phyloP scores from a whole-genome alignment of 2,797 vertebrate species.

The Galaxias olidus region DNA sequence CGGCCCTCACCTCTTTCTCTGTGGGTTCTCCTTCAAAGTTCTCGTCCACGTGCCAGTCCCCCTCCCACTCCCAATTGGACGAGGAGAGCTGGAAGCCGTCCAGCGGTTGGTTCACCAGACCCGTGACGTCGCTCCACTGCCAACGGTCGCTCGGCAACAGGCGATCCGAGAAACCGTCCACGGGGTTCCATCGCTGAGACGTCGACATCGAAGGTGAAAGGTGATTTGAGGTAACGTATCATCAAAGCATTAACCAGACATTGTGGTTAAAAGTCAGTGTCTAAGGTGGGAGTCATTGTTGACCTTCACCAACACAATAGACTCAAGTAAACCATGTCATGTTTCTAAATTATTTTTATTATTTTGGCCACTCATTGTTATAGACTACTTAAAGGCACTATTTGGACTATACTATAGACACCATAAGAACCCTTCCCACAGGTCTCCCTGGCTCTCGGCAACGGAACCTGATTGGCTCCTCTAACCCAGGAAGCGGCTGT shows the following conservation, averaged over 20 bases:
- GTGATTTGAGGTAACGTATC: too few species aligned
- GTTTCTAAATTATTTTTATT: too few species aligned
- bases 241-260: conserved; percentile 7
- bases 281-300: too few species aligned
- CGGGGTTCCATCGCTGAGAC: conserved; percentile 93
- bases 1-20: conserved; percentile 91
- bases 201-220: background rate
- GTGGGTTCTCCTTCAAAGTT: conserved; percentile 95
- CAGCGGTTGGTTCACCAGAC: conserved; percentile 85
- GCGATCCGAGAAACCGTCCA: conserved; percentile 92
- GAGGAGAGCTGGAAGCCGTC: conserved; percentile 85
- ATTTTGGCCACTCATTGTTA: too few species aligned
- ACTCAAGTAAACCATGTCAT: too few species aligned
- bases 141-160: conserved; percentile 96
- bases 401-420: too few species aligned
- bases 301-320: too few species aligned
- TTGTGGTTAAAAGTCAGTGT: too few species aligned
- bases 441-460: background rate
- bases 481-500: background rate
- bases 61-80: conserved; percentile 95
- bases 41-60: conserved; percentile 93
- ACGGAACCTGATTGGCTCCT: background rate
- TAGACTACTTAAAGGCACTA: too few species aligned
- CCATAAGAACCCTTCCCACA: too few species aligned
- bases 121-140: conserved; percentile 94